Percentiles rank a stretch among this genome's conserved stretches.
Evolutionary conservation across 2,113 vertebrate genomes (phyloP).

Genomic region (Turdus rufiventris): DNA sequence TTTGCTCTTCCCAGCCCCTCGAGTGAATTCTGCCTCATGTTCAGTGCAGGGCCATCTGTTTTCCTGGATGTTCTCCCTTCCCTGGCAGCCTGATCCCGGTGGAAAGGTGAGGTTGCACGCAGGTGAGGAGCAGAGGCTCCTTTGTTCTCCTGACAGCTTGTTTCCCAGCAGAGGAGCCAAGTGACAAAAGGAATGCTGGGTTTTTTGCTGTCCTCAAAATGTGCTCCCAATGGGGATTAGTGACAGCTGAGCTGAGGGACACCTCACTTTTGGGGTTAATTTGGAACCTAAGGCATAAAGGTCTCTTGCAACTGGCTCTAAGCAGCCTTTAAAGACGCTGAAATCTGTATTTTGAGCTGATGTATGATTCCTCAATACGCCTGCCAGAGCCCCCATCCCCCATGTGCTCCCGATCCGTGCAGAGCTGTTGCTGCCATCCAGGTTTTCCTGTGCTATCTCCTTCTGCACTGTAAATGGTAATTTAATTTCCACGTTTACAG

Average conservation of each 20-base stretch:
- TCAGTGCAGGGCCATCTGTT: constrained; percentile 29
- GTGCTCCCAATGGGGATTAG: neutral
- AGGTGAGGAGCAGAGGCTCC: neutral
- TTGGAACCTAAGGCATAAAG: neutral
- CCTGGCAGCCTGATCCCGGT: neutral
- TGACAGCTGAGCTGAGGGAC: neutral
- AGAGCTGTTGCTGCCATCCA: neutral
- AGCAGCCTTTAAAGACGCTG: neutral
- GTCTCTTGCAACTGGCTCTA: neutral
- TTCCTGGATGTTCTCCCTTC: neutral
- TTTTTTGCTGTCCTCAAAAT: neutral
- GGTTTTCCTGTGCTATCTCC: neutral
- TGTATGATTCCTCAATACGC: neutral
- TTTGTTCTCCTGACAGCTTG: neutral
- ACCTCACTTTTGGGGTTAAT: neutral
- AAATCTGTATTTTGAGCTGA: neutral
- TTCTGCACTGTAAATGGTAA: neutral
- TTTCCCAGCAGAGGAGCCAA: neutral
- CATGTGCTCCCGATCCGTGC: neutral
- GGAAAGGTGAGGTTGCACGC: constrained; percentile 40
- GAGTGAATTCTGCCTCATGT: constrained; percentile 10
- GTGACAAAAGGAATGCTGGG: fast-evolving
- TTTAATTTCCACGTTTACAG: constrained; percentile 35
- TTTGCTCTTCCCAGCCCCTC: neutral
- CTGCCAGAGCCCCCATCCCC: neutral